phyloP scores from a whole-genome alignment of 2,113 vertebrate genomes.

The Callorhinus ursinus region DNA sequence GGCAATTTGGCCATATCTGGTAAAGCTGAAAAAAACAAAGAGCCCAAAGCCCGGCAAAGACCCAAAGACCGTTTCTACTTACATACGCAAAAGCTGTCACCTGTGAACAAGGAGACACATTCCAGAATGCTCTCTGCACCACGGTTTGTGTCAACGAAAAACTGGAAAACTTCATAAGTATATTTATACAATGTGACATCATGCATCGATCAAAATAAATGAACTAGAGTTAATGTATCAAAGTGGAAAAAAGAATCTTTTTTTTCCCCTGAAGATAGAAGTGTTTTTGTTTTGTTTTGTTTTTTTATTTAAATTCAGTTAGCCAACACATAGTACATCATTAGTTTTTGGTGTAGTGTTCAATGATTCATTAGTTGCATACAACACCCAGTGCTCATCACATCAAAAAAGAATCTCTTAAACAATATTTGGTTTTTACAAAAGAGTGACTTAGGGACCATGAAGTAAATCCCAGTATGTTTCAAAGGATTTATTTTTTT shows the following conservation, averaged over 20 bases:
- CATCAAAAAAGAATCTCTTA: background rate
- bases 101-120: background rate
- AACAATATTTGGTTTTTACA: background rate
- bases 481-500: background rate
- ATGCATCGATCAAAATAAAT: background rate
- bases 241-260: background rate
- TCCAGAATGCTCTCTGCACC: background rate
- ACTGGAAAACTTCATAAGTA: background rate
- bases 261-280: background rate
- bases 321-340: background rate
- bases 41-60: background rate
- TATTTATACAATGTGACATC: background rate
- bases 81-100: background rate
- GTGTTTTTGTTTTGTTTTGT: background rate
- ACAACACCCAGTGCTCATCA: background rate
- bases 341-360: background rate
- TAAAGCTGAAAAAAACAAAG: background rate
- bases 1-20: rapidly evolving
- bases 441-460: background rate
- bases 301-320: background rate
- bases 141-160: background rate
- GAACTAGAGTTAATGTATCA: background rate
- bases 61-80: background rate
- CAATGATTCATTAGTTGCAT: background rate
- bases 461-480: background rate